Conservation (phyloP, 2,113 vertebrate species). For the Dermatemys mawii region DNA sequence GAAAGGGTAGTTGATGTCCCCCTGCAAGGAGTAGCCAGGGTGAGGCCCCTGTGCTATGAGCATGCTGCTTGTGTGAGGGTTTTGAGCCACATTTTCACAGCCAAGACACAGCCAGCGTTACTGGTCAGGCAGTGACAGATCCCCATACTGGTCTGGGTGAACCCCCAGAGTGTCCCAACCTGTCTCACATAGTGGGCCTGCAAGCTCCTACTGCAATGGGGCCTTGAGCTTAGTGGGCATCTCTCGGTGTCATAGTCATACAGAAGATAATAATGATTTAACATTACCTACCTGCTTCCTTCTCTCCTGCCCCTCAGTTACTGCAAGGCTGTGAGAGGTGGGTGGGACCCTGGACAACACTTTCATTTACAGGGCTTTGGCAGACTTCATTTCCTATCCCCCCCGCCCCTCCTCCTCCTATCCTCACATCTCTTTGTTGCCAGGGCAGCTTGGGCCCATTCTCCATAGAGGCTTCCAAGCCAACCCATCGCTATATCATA, state of each 20-base stretch:
- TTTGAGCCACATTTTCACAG: not conserved
- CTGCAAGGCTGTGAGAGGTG: too few species aligned
- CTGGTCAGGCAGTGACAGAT: not conserved
- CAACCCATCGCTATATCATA: not conserved
- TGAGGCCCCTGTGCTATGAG: not conserved
- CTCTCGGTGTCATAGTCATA: not conserved
- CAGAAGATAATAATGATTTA: not conserved
- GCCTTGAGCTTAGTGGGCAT: slow-evolving; percentile 35
- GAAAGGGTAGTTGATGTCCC: not conserved
- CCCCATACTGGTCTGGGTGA: not conserved
- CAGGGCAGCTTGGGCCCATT: not conserved
- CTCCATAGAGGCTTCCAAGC: not conserved
- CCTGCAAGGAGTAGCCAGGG: not conserved
- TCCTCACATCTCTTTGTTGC: not conserved
- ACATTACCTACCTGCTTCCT: not conserved
- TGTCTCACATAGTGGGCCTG: not conserved
- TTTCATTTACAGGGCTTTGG: not conserved
- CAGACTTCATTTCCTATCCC: not conserved
- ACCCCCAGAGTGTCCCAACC: not conserved
- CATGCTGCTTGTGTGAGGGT: not conserved
- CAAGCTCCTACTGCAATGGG: slow-evolving; percentile 33
- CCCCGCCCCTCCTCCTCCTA: not conserved
- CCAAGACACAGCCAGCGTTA: not conserved
- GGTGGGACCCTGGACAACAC: not conserved
- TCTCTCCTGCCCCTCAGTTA: slow-evolving; percentile 15